These are phyloP conservation scores for Biston stratarius DNA, from an alignment of 2,888 invertebrate species.

Conservation along the genomic window DNA sequence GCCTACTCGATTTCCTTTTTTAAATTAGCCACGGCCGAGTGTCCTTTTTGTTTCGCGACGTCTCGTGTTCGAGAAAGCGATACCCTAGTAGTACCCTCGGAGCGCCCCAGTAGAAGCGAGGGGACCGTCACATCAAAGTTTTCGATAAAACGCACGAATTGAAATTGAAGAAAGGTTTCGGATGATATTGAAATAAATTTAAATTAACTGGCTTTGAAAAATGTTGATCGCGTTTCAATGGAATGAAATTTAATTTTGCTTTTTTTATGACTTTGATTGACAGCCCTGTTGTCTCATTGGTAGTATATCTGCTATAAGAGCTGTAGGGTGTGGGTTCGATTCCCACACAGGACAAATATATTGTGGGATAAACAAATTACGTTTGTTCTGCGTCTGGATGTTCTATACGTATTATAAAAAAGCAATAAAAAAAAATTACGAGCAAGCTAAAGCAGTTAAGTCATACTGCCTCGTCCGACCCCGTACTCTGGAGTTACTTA, in stretches of 20 bases:
- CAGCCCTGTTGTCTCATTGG: too few relatives aligned
- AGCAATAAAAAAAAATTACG: too few relatives aligned
- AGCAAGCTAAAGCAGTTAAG: too few relatives aligned
- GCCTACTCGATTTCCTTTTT: constrained; percentile 83
- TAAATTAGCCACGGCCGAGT: constrained; percentile 83
- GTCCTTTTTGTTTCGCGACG: constrained; percentile 79
- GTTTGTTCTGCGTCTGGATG: too few relatives aligned
- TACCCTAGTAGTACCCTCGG: constrained; percentile 49
- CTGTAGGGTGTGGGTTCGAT: too few relatives aligned
- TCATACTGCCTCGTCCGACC: too few relatives aligned
- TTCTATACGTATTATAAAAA: too few relatives aligned
- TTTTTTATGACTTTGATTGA: too few relatives aligned
- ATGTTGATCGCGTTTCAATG: constrained; percentile 5
- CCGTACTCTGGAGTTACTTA: too few relatives aligned
- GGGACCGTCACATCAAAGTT: constrained; percentile 65
- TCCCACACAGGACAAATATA: too few relatives aligned
- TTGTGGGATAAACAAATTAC: too few relatives aligned
- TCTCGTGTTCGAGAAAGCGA: constrained; percentile 61
- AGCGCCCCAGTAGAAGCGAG: constrained; percentile 38
- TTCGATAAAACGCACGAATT: constrained; percentile 60
- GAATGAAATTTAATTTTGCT: constrained; percentile 1
- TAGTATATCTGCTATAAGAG: too few relatives aligned
- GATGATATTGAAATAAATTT: constrained; percentile 44
- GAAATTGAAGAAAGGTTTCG: constrained; percentile 51
- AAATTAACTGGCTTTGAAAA: constrained; percentile 24